These are phyloP conservation scores for Melanerpes formicivorus DNA, from an alignment of 2,113 vertebrate genomes.

Conservation along the genomic window DNA sequence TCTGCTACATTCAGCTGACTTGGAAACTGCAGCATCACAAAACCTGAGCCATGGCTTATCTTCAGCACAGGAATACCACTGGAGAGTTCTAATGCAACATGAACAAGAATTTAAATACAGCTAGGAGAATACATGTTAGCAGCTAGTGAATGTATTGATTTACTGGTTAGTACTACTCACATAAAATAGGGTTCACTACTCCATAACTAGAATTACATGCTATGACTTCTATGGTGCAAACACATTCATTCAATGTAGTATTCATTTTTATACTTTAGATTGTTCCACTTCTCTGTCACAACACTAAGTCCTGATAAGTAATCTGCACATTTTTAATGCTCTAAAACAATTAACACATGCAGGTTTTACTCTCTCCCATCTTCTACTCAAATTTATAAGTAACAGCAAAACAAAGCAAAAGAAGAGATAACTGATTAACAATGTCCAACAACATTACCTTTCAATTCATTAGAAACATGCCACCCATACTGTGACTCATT, in stretches of 20 bases:
- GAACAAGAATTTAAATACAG: neutral
- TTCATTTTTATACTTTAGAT: neutral
- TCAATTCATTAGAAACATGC: neutral
- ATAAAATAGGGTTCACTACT: neutral
- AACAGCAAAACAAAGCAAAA: neutral
- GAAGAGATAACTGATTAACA: neutral
- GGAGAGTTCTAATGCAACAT: constrained; percentile 78
- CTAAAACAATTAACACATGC: neutral
- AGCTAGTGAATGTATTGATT: neutral
- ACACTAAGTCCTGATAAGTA: neutral
- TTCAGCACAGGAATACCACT: constrained; percentile 84
- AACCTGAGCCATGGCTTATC: constrained; percentile 85
- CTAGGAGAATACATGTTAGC: neutral
- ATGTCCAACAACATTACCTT: neutral
- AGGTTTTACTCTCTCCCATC: neutral
- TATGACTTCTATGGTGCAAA: neutral
- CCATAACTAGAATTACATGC: neutral
- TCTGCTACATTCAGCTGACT: constrained; percentile 86
- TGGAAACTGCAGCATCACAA: constrained; percentile 84
- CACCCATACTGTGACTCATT: neutral
- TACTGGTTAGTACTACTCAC: neutral
- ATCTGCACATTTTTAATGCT: neutral
- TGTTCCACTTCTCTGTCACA: neutral
- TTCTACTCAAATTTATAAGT: neutral
- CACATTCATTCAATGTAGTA: neutral